phyloP scores from a whole-genome alignment of 2,797 vertebrate species.

The Spondyliosoma cantharus region DNA sequence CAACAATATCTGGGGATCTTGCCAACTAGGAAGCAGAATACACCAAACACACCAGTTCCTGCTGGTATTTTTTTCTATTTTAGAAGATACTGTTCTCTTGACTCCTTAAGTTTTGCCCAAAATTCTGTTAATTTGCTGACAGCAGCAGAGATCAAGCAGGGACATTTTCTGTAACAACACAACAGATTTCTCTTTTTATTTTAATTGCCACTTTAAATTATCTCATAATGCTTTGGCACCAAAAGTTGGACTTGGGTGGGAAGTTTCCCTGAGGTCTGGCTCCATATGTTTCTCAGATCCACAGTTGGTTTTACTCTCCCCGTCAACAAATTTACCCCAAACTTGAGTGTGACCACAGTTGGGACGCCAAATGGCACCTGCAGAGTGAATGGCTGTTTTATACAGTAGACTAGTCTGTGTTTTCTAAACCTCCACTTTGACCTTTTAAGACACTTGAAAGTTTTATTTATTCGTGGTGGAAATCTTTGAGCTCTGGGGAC shows the following conservation, averaged over 20 bases:
- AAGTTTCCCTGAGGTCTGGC: background rate
- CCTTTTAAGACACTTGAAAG: conserved; percentile 65
- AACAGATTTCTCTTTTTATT: too few species aligned
- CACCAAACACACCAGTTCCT: too few species aligned
- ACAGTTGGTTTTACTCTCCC: background rate
- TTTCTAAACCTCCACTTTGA: conserved; percentile 61
- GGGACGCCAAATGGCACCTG: conserved; percentile 47
- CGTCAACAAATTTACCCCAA: background rate
- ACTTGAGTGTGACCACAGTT: background rate
- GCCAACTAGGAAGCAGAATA: too few species aligned
- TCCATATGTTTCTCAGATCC: background rate
- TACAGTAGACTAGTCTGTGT: conserved; percentile 45
- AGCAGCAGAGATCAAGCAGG: too few species aligned
- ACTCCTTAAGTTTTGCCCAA: background rate
- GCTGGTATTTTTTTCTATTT: too few species aligned
- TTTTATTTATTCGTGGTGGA: conserved; percentile 33
- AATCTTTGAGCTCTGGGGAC: conserved; percentile 11
- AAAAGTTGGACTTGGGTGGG: too few species aligned
- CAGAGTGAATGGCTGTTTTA: conserved; percentile 60
- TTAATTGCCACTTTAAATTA: too few species aligned
- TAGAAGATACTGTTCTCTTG: too few species aligned
- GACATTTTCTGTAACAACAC: too few species aligned
- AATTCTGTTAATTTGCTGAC: background rate
- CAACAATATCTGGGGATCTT: too few species aligned
- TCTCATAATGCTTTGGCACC: too few species aligned